A percentile compares a stretch with the other conserved stretches of the same genome.
Conservation (phyloP, 2,888 invertebrate genomes). For the Mimas tiliae region DNA sequence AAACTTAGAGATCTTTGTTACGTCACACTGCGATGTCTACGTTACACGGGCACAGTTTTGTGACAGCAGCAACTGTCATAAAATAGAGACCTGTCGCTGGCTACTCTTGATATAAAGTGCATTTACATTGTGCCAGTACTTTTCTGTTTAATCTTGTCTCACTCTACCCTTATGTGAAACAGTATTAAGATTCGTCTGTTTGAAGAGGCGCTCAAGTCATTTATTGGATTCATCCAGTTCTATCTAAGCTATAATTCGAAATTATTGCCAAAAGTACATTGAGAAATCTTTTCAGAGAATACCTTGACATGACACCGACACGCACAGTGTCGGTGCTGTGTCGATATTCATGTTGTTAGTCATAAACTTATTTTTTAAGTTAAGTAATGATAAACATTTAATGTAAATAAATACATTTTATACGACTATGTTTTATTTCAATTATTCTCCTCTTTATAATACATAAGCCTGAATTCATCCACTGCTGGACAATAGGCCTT, state of each 20-base stretch:
- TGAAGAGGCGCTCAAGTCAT: constrained; percentile 69
- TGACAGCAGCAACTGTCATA: neutral
- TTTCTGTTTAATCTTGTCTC: neutral
- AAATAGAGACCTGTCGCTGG: neutral
- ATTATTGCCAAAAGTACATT: constrained; percentile 66
- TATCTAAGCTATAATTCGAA: constrained; percentile 34
- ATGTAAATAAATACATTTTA: constrained; percentile 70
- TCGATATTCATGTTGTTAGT: constrained; percentile 73
- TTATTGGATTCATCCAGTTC: constrained; percentile 6
- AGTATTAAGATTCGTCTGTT: constrained; percentile 51
- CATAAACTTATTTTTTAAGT: constrained; percentile 62
- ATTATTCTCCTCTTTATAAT: neutral
- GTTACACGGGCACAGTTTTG: neutral
- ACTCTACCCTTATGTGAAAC: neutral
- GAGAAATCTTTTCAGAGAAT: constrained; percentile 50
- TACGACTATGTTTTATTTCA: constrained; percentile 33
- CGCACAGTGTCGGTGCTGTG: constrained; percentile 62
- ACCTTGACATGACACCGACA: constrained; percentile 70
- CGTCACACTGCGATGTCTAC: neutral
- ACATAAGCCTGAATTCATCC: no score
- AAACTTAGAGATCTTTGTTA: neutral
- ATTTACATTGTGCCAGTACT: constrained; percentile 13
- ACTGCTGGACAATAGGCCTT: no score
- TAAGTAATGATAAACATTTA: constrained; percentile 58
- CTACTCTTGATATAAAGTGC: neutral